A percentile compares a stretch with the other conserved stretches of the same genome.
Conservation (phyloP, 2,888 invertebrate species). For the Agrotis ipsilon region DNA sequence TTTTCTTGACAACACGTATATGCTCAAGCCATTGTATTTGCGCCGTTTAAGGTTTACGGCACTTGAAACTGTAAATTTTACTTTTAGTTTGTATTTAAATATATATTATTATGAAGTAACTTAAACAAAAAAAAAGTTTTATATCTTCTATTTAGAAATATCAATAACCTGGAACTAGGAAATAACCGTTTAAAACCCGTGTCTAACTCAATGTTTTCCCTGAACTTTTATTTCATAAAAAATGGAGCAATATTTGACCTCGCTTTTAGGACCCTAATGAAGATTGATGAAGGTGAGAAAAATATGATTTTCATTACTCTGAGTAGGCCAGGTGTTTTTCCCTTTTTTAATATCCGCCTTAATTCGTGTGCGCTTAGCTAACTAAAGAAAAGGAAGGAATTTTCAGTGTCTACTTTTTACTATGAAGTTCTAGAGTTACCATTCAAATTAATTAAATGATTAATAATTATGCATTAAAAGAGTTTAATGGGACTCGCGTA, state of each 20-base stretch:
- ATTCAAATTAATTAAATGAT: no score
- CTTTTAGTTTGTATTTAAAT: no score
- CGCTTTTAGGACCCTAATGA: slow-evolving; percentile 48
- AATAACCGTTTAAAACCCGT: not conserved
- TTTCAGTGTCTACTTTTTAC: no score
- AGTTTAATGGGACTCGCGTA: no score
- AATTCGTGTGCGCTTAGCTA: not conserved
- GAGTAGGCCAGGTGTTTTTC: slow-evolving; percentile 24
- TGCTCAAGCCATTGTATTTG: no score
- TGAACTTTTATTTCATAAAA: slow-evolving; percentile 20
- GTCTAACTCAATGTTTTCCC: slow-evolving; percentile 1
- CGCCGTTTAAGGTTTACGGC: no score
- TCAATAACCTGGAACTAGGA: not conserved
- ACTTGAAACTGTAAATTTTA: no score
- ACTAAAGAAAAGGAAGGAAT: not conserved
- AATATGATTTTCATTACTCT: slow-evolving; percentile 54
- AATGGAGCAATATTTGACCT: slow-evolving; percentile 33
- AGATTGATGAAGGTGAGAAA: slow-evolving; percentile 62
- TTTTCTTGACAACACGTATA: no score
- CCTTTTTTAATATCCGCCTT: not conserved
- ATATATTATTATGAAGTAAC: no score
- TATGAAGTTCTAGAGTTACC: no score
- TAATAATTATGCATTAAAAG: no score
- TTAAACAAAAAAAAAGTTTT: no score
- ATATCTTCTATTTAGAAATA: not conserved